phyloP scores from a whole-genome alignment of 2,113 vertebrate genomes.

The Leptobrachium leishanense region DNA sequence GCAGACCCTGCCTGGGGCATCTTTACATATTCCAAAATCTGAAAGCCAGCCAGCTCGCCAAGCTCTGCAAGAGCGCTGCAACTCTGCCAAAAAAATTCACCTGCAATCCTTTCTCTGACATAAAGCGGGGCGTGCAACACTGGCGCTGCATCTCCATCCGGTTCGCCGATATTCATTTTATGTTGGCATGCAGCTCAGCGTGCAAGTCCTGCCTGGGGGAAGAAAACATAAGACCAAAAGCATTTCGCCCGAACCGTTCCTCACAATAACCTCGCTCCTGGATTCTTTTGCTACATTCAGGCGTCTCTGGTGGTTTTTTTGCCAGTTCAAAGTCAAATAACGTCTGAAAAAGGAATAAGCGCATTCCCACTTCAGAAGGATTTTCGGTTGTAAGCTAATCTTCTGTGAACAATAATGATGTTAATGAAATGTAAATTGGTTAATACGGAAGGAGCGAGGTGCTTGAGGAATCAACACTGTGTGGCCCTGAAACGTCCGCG shows the following conservation, averaged over 20 bases:
- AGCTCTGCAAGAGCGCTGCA: background rate
- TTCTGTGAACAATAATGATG: background rate
- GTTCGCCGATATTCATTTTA: background rate
- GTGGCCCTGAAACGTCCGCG: too few relatives aligned
- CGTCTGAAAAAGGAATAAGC: background rate
- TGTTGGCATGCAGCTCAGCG: background rate
- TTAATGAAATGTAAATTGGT: background rate
- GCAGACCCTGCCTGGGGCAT: conserved; percentile 10
- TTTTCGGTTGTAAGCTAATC: background rate
- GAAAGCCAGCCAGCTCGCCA: conserved; percentile 6
- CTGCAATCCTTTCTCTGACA: conserved; percentile 12
- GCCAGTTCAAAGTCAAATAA: background rate
- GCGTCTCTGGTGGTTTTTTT: background rate
- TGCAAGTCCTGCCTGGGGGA: background rate
- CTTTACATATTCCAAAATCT: background rate
- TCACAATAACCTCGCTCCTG: background rate
- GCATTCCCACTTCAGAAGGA: background rate
- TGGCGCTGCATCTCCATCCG: background rate
- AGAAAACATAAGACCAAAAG: background rate
- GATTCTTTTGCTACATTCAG: background rate
- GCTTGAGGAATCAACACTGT: too few relatives aligned
- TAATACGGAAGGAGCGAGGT: too few relatives aligned
- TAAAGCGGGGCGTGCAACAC: background rate
- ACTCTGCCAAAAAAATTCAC: conserved; percentile 15
- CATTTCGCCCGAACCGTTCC: background rate